Evolutionary conservation across 37 sponge, comb jelly and placozoan species (phyloP).

Genomic region (Spongia lamella): DNA sequence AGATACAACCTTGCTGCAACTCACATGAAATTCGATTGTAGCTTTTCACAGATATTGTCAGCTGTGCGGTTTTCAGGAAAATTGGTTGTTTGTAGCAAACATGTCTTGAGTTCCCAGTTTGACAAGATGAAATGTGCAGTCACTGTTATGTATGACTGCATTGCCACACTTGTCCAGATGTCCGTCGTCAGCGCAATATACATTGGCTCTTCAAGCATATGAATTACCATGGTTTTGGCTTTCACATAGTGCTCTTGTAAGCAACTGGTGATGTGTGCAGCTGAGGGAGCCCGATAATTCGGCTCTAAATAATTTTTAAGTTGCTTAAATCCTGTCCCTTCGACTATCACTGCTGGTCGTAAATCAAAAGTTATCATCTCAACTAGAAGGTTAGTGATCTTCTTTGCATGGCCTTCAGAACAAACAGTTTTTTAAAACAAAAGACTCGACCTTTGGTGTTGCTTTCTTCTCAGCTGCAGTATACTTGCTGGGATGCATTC

Average conservation of each 20-base stretch:
- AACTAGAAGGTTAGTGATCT: slow-evolving; percentile 4
- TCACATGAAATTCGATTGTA: neutral
- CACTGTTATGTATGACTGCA: slow-evolving; percentile 12
- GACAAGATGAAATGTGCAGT: slow-evolving; percentile 29
- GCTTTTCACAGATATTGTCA: slow-evolving; percentile 16
- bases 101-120: neutral
- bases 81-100: slow-evolving; percentile 6
- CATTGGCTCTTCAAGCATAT: neutral
- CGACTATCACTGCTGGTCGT: slow-evolving; percentile 13
- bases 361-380: slow-evolving; percentile 12
- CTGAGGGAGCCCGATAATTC: neutral
- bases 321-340: slow-evolving; percentile 23
- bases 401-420: too few relatives aligned
- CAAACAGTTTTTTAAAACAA: neutral
- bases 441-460: too few relatives aligned
- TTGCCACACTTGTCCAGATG: slow-evolving; percentile 24
- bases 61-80: slow-evolving; percentile 32
- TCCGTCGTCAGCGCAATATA: slow-evolving; percentile 10
- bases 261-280: neutral
- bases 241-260: slow-evolving; percentile 13
- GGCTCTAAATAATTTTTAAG: slow-evolving; percentile 7
- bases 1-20: too few relatives aligned
- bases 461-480: neutral
- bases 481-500: slow-evolving; percentile 8
- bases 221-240: neutral